Evolutionary conservation across 2,888 invertebrate species (phyloP).

Genomic region (Leistus spinibarbis): DNA sequence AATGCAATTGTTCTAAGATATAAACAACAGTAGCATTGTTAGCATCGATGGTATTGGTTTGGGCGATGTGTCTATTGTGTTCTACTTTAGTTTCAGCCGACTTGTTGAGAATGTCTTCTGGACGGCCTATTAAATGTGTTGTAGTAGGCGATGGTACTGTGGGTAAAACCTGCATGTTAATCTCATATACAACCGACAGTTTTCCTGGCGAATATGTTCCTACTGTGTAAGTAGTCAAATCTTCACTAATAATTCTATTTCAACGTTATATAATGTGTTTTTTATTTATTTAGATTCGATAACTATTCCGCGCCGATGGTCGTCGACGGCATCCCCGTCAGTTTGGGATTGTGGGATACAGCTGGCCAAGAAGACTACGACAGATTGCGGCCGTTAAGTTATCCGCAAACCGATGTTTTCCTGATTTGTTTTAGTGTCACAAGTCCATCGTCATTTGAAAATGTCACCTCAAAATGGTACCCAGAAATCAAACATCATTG

Average conservation of each 20-base stretch:
- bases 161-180: conserved; percentile 93
- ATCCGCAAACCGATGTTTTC: conserved; percentile 99
- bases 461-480: conserved; percentile 99
- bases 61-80: neutral
- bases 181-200: conserved; percentile 90
- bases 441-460: conserved; percentile 98
- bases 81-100: conserved; percentile 15
- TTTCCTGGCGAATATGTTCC: conserved; percentile 95
- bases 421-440: conserved; percentile 99
- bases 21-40: neutral
- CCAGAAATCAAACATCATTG: conserved; percentile 99
- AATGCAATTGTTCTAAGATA: neutral
- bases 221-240: conserved; percentile 77
- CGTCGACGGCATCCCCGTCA: conserved; percentile 96
- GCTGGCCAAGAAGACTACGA: conserved; percentile 99
- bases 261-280: too few species aligned
- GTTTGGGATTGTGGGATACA: conserved; percentile 97
- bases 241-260: neutral
- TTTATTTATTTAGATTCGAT: conserved; percentile 77
- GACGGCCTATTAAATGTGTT: conserved; percentile 90
- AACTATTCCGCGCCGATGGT: conserved; percentile 99
- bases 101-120: conserved; percentile 76
- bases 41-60: neutral
- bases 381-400: conserved; percentile 91
- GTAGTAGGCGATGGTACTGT: conserved; percentile 93